Percentiles rank a stretch among this genome's conserved stretches.
These are phyloP conservation scores for Cettia cetti DNA, from an alignment of 2,113 vertebrate species.

Conservation along the genomic window DNA sequence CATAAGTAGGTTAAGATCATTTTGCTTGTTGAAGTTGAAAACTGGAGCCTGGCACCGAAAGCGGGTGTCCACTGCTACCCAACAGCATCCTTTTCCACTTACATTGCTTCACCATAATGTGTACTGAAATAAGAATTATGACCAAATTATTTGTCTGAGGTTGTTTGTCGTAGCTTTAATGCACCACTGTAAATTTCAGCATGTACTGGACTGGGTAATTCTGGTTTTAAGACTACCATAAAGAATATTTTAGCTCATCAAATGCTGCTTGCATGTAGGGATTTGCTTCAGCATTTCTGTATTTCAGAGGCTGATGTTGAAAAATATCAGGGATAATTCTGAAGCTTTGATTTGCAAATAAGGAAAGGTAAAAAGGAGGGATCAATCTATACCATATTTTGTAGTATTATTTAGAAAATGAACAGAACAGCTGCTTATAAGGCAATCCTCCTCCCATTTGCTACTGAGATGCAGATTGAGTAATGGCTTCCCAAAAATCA, in stretches of 20 bases:
- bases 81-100: background rate
- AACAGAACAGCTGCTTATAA: background rate
- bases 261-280: background rate
- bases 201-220: background rate
- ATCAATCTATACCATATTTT: background rate
- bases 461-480: background rate
- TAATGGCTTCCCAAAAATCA: background rate
- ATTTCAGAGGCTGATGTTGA: background rate
- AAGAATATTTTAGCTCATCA: background rate
- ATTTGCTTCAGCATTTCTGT: background rate
- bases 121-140: background rate
- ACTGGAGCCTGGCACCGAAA: background rate
- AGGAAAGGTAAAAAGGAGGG: background rate
- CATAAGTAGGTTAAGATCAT: background rate
- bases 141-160: constrained; percentile 6
- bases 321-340: background rate
- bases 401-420: background rate
- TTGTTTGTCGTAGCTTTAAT: background rate
- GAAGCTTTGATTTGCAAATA: background rate
- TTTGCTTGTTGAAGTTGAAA: background rate
- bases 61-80: background rate
- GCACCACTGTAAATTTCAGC: background rate
- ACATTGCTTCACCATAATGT: background rate
- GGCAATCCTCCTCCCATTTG: background rate
- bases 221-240: background rate